Percentiles rank a stretch among this genome's conserved stretches.
These are phyloP conservation scores for Philaenus spumarius DNA, from an alignment of 1,140 invertebrate genomes.

Conservation along the genomic window DNA sequence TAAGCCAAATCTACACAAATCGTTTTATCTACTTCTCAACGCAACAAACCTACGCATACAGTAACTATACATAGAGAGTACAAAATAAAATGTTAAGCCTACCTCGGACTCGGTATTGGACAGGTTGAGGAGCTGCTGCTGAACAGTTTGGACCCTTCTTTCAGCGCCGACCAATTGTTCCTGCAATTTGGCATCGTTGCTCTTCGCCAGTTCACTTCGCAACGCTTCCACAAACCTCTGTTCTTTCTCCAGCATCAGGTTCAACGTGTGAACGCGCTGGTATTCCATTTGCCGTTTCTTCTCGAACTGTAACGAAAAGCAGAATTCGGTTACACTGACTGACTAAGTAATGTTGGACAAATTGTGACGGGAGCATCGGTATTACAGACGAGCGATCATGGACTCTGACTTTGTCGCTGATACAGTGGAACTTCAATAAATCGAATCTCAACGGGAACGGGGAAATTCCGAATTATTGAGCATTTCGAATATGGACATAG, in stretches of 20 bases:
- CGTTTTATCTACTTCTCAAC: too few relatives aligned
- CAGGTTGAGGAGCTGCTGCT: conserved; percentile 48
- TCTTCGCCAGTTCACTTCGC: conserved; percentile 50
- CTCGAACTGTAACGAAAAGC: conserved; percentile 54
- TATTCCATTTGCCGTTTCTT: conserved; percentile 69
- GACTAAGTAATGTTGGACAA: too few relatives aligned
- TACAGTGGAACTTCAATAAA: too few relatives aligned
- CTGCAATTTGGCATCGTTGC: conserved; percentile 41
- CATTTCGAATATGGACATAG: too few relatives aligned
- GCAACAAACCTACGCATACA: too few relatives aligned
- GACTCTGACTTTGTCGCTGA: too few relatives aligned
- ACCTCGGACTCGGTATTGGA: conserved; percentile 34
- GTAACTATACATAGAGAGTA: too few relatives aligned
- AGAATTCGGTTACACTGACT: too few relatives aligned
- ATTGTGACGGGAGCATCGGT: too few relatives aligned
- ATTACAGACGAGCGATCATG: too few relatives aligned
- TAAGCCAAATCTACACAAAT: too few relatives aligned
- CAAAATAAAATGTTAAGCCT: conserved; percentile 1
- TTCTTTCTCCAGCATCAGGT: conserved; percentile 74
- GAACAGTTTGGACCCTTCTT: conserved; percentile 51
- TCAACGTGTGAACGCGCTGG: conserved; percentile 65
- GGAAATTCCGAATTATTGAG: background rate
- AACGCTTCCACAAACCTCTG: conserved; percentile 65
- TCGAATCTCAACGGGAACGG: too few relatives aligned
- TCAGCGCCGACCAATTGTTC: conserved; percentile 51